Evolutionary conservation across 2,888 invertebrate species (phyloP).

Genomic region (Drosophila falleni): DNA sequence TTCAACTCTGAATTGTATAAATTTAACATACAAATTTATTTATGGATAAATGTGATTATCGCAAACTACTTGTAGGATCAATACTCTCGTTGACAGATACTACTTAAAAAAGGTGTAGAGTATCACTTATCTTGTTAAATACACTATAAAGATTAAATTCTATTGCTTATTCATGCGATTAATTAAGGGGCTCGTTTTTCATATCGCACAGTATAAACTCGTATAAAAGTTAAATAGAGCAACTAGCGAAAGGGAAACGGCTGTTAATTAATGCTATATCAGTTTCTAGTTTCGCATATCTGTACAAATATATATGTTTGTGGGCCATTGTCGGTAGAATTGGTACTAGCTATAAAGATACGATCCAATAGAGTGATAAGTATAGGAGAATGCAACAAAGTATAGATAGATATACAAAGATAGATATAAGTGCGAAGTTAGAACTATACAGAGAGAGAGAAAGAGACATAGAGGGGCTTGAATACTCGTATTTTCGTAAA

Average conservation of each 20-base stretch:
- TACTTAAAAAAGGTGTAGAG: not conserved
- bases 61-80: not conserved
- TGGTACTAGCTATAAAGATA: conserved; percentile 2
- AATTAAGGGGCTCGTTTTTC: conserved; percentile 22
- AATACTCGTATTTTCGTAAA: not conserved
- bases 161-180: not conserved
- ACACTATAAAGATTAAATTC: not conserved
- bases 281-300: conserved; percentile 8
- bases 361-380: conserved; percentile 12
- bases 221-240: not conserved
- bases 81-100: not conserved
- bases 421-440: not conserved
- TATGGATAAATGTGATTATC: not conserved
- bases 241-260: not conserved
- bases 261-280: conserved; percentile 14
- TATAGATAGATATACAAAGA: too few relatives aligned
- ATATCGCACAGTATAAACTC: conserved; percentile 1
- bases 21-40: too few relatives aligned
- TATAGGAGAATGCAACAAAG: not conserved
- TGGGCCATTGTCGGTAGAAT: too few relatives aligned
- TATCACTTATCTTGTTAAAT: not conserved
- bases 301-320: conserved; percentile 1
- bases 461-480: not conserved
- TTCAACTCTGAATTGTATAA: too few relatives aligned
- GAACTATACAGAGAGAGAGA: not conserved